phyloP scores from a whole-genome alignment of 1,140 invertebrate species.

The Trachymyrmex cornetzi region DNA sequence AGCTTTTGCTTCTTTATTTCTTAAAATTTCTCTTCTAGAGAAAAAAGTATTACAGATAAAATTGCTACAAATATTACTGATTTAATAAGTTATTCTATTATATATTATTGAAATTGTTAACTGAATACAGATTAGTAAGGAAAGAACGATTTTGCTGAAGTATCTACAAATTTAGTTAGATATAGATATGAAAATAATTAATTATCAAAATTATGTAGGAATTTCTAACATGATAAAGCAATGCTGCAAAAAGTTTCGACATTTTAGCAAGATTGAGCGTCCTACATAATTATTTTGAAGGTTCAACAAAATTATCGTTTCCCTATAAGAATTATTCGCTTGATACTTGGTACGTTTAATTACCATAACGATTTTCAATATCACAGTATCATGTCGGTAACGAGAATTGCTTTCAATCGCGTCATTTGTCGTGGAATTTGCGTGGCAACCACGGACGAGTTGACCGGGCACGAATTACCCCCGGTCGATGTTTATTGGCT shows the following conservation, averaged over 20 bases:
- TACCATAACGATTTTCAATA: constrained; percentile 23
- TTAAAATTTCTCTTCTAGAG: background rate
- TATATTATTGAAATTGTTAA: background rate
- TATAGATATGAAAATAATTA: too few relatives aligned
- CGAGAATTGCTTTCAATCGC: constrained; percentile 10
- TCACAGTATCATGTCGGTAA: constrained; percentile 17
- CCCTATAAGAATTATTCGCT: background rate
- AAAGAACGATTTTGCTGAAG: too few relatives aligned
- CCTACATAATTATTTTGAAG: too few relatives aligned
- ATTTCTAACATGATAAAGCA: too few relatives aligned
- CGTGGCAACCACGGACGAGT: background rate
- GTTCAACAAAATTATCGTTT: too few relatives aligned
- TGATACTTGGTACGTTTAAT: background rate
- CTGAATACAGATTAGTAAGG: background rate
- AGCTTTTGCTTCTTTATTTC: background rate
- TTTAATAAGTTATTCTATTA: background rate
- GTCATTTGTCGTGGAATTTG: constrained; percentile 44
- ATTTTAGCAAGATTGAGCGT: too few relatives aligned
- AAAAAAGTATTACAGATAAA: background rate
- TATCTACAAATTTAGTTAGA: too few relatives aligned
- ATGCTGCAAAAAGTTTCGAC: too few relatives aligned
- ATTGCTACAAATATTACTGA: background rate
- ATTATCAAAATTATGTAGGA: too few relatives aligned
- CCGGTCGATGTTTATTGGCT: constrained; percentile 34
- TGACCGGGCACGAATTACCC: constrained; percentile 37